A percentile compares a stretch with the other conserved stretches of the same genome.
Evolutionary conservation across 2,797 vertebrate genomes (phyloP).

Genomic region (Myotis daubentonii): DNA sequence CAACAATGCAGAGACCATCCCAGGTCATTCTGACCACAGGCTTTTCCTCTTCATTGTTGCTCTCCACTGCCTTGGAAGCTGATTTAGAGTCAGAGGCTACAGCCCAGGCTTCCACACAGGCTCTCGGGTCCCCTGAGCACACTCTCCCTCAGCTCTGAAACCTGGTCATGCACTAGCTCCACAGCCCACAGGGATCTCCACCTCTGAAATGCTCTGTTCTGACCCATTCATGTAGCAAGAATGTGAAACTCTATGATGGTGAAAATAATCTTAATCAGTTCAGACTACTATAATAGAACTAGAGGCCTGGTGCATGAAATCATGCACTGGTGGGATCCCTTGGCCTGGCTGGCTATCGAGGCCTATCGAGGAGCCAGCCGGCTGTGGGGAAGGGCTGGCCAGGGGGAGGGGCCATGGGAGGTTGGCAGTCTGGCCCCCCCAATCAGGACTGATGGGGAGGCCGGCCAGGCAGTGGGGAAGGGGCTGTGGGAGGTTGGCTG

Average conservation of each 20-base stretch:
- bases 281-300: neutral
- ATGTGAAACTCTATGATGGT: neutral
- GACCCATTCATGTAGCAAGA: neutral
- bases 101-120: neutral
- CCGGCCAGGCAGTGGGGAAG: too few relatives aligned
- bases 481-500: too few relatives aligned
- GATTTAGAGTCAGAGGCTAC: neutral
- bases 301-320: too few relatives aligned
- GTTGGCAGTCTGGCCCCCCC: too few relatives aligned
- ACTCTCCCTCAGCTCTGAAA: neutral
- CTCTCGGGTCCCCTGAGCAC: accelerated
- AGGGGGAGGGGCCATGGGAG: too few relatives aligned
- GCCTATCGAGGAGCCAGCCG: too few relatives aligned
- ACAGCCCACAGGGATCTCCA: accelerated
- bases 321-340: too few relatives aligned
- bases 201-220: neutral
- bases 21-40: neutral
- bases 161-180: neutral
- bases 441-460: too few relatives aligned
- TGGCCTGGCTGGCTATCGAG: too few relatives aligned
- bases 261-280: neutral
- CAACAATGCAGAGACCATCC: neutral
- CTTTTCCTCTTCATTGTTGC: neutral
- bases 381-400: too few relatives aligned
- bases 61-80: neutral